Conservation (phyloP, 1,140 invertebrate species). For the Ceratina calcarata region DNA sequence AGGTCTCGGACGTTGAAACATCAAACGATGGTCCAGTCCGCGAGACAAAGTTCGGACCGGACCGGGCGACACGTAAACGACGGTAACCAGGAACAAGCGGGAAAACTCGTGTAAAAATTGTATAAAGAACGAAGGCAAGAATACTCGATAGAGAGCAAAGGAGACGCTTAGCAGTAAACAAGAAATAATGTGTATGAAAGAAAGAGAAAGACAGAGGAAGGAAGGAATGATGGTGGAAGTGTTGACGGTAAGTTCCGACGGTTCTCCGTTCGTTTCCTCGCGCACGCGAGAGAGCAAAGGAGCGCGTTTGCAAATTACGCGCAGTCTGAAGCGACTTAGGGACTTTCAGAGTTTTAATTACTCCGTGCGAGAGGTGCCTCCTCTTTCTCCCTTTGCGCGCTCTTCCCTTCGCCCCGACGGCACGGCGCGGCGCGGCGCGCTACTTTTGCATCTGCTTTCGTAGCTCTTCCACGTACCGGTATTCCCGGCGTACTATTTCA, state of each 20-base stretch:
- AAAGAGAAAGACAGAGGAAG: constrained; percentile 8
- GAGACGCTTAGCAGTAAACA: background rate
- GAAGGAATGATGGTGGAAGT: constrained; percentile 44
- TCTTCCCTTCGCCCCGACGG: background rate
- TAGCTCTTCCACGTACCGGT: constrained; percentile 18
- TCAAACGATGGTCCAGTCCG: constrained; percentile 48
- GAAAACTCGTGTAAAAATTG: constrained; percentile 5
- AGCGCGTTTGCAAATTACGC: constrained; percentile 72
- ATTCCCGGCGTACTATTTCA: constrained; percentile 63
- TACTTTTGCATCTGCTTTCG: constrained; percentile 27
- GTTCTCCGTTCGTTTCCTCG: background rate
- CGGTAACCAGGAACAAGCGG: constrained; percentile 1
- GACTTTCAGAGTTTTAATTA: constrained; percentile 74
- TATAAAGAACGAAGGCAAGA: constrained; percentile 44
- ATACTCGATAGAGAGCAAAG: background rate
- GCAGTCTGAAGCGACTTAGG: constrained; percentile 63
- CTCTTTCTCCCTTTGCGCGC: constrained; percentile 46
- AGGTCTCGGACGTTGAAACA: constrained; percentile 47
- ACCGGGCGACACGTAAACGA: background rate
- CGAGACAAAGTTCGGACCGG: constrained; percentile 15
- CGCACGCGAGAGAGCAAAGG: constrained; percentile 41
- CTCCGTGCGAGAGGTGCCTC: constrained; percentile 50
- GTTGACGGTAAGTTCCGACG: constrained; percentile 48
- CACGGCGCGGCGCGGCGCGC: background rate
- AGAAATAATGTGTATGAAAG: background rate